Base-by-base conservation (phyloP, 2,888 invertebrate genomes). In the Lydus trimaculatus region DNA sequence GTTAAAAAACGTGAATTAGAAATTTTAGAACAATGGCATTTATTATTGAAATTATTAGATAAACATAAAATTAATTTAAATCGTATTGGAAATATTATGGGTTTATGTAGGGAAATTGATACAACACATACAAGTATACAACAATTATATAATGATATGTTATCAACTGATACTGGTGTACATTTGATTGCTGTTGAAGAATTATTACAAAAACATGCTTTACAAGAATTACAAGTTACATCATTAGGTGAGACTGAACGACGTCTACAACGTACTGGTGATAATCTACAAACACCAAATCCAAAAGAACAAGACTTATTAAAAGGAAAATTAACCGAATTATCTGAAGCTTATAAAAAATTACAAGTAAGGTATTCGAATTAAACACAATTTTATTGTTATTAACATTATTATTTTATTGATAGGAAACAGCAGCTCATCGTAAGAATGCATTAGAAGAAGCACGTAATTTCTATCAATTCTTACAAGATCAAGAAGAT, bases 181-280 rank as follows among this genome's bases (percentile, higher is more conserved):
- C 99, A 99, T 87, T 87, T 99, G 63, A 88, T 97, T 71, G 98
- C 95, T 43, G 98, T 97, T 9, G 98, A 99, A 84, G 97, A 99
- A 74, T 87, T 98, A 56, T 86, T 99, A 65, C 98, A 98, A 78
- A 96, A 97, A 71, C 98, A 99, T 85, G 94, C 94, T 17, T 87
- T 99, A 59, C 93, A 95, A 78, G 98, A 99, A 83, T 86, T 97
- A 70, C 96, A 97, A 85, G 92, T 98, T 0, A 94, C 94, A 2
- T 94, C 96, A 0, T 88, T 97, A 69, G 95, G 96, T 17, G 97
- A 97, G 83, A 92, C 92, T 43, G 91, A 95, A 71, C 88, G 94
- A 28, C 89, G 93, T 56, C 89, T 98, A 61, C 92, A 91, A 72
- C 87, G 94, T 39, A 89, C 91, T 75, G 91, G 89, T 0, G 85